Conservation (phyloP, 2,797 vertebrate species). For the Peromyscus melanophrys region DNA sequence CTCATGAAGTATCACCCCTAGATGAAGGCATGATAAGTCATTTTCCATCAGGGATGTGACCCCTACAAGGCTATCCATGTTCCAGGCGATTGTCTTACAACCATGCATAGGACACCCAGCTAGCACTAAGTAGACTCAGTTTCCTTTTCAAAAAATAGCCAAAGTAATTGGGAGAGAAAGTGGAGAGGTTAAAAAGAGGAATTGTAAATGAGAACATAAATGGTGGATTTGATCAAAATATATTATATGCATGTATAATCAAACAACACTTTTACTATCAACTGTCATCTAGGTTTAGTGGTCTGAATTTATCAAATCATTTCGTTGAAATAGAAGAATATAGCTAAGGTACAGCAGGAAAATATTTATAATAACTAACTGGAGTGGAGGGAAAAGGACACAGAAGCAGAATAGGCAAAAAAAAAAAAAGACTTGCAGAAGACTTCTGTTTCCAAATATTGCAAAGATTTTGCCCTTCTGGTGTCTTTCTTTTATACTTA, state of each 20-base stretch:
- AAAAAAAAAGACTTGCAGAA: background rate
- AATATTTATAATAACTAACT: background rate
- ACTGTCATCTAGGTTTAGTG: background rate
- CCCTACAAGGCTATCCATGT: background rate
- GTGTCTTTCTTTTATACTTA: background rate
- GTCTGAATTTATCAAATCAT: background rate
- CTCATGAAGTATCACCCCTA: background rate
- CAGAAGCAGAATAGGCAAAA: slow-evolving; percentile 8
- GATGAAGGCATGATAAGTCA: background rate
- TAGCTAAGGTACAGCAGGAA: background rate
- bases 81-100: background rate
- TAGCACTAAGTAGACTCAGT: background rate
- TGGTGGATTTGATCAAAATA: background rate
- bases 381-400: background rate
- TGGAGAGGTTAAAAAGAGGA: too few relatives aligned
- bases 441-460: slow-evolving; percentile 26
- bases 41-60: background rate
- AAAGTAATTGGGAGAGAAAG: background rate
- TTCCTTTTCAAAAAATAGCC: background rate
- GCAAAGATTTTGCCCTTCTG: background rate
- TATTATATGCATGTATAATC: background rate
- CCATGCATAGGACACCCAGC: background rate
- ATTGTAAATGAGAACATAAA: background rate
- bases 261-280: background rate
- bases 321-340: background rate